These are phyloP conservation scores for Seira ritae DNA, from an alignment of 2,888 invertebrate genomes.

Conservation along the genomic window DNA sequence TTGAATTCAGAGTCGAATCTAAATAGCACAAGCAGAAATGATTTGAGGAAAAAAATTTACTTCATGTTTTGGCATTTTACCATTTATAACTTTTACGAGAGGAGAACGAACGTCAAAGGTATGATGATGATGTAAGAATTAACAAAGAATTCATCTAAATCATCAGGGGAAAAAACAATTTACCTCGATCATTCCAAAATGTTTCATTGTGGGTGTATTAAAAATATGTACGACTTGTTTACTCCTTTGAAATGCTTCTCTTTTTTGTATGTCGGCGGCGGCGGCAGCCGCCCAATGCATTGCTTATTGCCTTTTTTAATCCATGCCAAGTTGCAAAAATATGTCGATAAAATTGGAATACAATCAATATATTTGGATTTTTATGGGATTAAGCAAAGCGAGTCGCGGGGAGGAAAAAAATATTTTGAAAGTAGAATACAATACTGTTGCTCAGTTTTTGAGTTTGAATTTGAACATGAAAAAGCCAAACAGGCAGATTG, in stretches of 20 bases:
- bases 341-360: conserved; percentile 16
- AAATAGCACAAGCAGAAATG: neutral
- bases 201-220: conserved; percentile 1
- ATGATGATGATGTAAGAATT: conserved; percentile 4
- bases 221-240: conserved; percentile 7
- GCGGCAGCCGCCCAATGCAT: neutral
- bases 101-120: neutral
- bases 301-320: conserved; percentile 1
- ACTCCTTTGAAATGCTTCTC: neutral
- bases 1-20: too few relatives aligned
- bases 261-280: neutral
- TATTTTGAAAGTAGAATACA: neutral
- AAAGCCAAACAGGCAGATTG: too few relatives aligned
- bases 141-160: conserved; percentile 16
- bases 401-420: neutral
- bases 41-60: too few relatives aligned
- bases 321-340: conserved; percentile 14
- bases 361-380: conserved; percentile 13
- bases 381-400: conserved; percentile 9
- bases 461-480: too few relatives aligned
- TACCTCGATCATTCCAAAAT: conserved; percentile 2
- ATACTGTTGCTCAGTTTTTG: too few relatives aligned
- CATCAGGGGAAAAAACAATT: neutral
- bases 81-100: conserved; percentile 10
- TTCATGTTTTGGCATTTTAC: conserved; percentile 8